Evolutionary conservation across 2,113 vertebrate species (phyloP), one percentile per base, ranked within the genome.

Genomic region (Zapus hudsonius): DNA sequence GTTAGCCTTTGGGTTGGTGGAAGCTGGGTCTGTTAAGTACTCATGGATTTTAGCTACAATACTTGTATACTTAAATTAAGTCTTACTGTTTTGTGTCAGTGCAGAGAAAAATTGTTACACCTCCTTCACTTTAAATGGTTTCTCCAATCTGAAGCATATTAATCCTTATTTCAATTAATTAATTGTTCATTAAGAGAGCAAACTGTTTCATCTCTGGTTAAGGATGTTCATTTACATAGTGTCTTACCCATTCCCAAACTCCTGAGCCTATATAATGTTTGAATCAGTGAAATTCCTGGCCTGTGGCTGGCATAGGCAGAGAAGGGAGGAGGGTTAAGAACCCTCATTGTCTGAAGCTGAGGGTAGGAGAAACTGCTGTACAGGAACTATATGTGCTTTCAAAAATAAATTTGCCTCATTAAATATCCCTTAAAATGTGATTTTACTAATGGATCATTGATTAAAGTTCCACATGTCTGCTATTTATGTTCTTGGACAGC

Each of bases 1-100:
- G 11, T 52, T 52, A 52, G 52, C 52, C 52, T 12, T 52, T 7
- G 52, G 52, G 12, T 47, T 47, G 47, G 47, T 47, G 47, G 36
- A 42, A 42, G 17, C 79, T 42, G 79, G 42, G 59, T 8, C 55
- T 42, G 63, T 33, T 25, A 64, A 64, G 70, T 29, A 94, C 88
- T 90, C 93, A 96, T 19, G 90, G 57, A 63, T 47, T 96, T 92
- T 93, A 97, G 95, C 69, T 95, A 33, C 92, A 89, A 85, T 93
- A 94, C 75, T 67, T 88, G 87, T 87, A 69, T 3, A 33, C 3
- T 95, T 97, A 79, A 38, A 75, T 73, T 27, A 89, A 61, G 11
- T 44, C 31, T 88, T 0, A 0, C 59, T 92, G 42, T 55, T 88
- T 76, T 91, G 74, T 90, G 31, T 81, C 33, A 92, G 7, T 86